These are phyloP conservation scores for Cynopterus brachyotis DNA, from an alignment of 2,113 vertebrate genomes.

Conservation along the genomic window DNA sequence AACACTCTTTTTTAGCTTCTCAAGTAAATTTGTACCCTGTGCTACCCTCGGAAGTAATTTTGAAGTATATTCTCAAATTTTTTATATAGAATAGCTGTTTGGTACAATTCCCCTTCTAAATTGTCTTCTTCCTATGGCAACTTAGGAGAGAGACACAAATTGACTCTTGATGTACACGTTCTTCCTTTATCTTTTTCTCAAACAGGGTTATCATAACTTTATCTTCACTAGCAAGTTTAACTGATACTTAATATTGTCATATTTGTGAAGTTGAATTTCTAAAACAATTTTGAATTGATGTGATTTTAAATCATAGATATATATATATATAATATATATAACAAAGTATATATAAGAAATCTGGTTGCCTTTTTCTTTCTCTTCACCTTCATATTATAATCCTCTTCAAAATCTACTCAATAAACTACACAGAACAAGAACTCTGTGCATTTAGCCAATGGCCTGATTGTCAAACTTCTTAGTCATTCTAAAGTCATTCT, in stretches of 20 bases:
- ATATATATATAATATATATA: not conserved
- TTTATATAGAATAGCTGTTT: slow-evolving; percentile 6
- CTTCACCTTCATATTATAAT: not conserved
- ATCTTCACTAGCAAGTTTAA: not conserved
- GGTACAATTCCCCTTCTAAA: not conserved
- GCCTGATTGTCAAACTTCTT: not conserved
- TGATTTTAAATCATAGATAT: not conserved
- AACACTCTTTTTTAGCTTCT: not conserved
- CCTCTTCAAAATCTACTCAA: not conserved
- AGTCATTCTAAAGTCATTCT: not conserved
- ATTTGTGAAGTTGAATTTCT: not conserved
- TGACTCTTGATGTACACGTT: not conserved
- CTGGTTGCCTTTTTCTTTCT: not conserved
- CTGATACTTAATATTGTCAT: not conserved
- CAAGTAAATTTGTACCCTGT: not conserved
- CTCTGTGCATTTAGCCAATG: not conserved
- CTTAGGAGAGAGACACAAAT: not conserved
- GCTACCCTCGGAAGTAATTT: not conserved
- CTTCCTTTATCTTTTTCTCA: not conserved
- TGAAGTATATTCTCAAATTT: not conserved
- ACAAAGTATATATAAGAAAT: not conserved
- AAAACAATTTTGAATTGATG: not conserved
- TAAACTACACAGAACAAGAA: not conserved
- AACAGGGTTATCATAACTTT: not conserved
- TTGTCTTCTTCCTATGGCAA: not conserved